Evolutionary conservation across 1,140 invertebrate species (phyloP), one percentile per base, ranked within the genome.

Genomic region (Centruroides sculpturatus): DNA sequence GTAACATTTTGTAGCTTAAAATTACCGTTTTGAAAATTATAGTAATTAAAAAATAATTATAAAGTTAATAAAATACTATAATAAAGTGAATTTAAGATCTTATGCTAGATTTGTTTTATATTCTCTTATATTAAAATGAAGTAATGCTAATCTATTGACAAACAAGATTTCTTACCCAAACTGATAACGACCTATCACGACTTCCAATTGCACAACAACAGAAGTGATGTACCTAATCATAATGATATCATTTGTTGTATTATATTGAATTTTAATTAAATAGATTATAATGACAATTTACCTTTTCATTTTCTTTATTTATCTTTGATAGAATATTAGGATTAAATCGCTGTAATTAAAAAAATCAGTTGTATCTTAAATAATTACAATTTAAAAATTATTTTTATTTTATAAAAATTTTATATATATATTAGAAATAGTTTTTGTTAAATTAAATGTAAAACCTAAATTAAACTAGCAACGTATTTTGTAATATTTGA

Each of bases 191-290:
- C 41, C 90, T 79, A 77, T 98, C 94, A 4, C 92, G 75, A 3
- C 92, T 95, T 8, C 94, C 95, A 64, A 98, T 86, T 1, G 92
- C 93, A 67, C 90, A 86, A 70, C 89, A 92, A 71, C 91, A 93
- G 73, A 89, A 92, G 50, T 65, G 64, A 53, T 65, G 60, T 9
- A 62, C 60, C 64, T 65, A 35, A 35, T 56, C 5, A 36, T 23
- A 8, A 41, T 8, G 8, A 41, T 41, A 41, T 41, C 41, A 41
- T 41, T 2, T 41, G 23, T 23, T 23, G 23, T 23, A 23, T 23
- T 23, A 23, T 41, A 41, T 6, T 41, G 5, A 41, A 41, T 41
- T 41, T 41, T 41, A 41, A 41, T 6, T 41, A 6, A 41, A 41
- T 5, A 6, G 3, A 5, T 41, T 41, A 8, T 6, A 41, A 6